These are phyloP conservation scores for Tetrax tetrax DNA, from an alignment of 2,113 vertebrate genomes.

Conservation along the genomic window DNA sequence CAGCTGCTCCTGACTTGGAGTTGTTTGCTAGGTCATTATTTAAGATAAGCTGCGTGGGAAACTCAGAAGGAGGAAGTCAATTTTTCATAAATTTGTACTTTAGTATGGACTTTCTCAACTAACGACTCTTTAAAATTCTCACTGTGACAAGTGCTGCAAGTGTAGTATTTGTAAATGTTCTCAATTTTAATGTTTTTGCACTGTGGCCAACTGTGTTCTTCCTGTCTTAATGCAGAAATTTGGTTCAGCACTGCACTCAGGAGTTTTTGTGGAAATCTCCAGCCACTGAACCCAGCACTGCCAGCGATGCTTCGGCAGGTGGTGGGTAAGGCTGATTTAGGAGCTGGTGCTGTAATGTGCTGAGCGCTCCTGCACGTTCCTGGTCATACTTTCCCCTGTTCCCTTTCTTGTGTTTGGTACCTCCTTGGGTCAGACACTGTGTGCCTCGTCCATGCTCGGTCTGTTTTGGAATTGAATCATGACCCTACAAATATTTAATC, in stretches of 20 bases:
- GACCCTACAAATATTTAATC: conserved; percentile 26
- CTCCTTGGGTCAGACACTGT: background rate
- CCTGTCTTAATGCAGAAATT: accelerated
- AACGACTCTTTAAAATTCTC: accelerated
- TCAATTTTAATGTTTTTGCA: accelerated
- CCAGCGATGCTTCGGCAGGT: background rate
- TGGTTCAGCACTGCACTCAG: background rate
- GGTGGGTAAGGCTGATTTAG: background rate
- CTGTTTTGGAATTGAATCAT: background rate
- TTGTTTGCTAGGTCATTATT: background rate
- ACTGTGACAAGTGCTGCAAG: background rate
- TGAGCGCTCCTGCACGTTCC: background rate
- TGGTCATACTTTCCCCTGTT: background rate
- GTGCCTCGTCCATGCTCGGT: background rate
- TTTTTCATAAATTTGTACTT: background rate
- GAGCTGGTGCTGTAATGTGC: background rate
- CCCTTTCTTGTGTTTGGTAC: background rate
- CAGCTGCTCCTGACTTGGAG: background rate
- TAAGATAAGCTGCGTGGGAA: background rate
- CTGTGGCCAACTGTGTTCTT: background rate
- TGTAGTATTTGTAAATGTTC: background rate
- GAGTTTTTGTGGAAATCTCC: background rate
- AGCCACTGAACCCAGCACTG: background rate
- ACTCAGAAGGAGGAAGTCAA: background rate
- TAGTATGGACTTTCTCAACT: background rate